Base-by-base conservation (phyloP, 2,888 invertebrate genomes). In the Drosophila multiciliata region DNA sequence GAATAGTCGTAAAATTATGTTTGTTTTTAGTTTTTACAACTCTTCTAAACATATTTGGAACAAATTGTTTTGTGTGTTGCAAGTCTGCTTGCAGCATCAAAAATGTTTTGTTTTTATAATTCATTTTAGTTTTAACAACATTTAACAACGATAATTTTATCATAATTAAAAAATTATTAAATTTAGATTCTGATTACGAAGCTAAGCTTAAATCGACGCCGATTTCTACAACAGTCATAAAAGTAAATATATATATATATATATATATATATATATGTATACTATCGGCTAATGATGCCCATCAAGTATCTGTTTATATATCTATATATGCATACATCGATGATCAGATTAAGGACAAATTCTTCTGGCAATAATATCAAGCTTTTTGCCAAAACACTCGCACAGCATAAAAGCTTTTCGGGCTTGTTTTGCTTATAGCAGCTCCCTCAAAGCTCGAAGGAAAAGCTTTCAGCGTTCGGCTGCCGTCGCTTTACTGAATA, bases 401-500 rank as follows among this genome's bases (percentile, higher is more conserved):
- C 26, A 38, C 26, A 29, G 2, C 12, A 5, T 2, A 32, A 40
- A 29, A 63, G 58, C 63, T 70, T 70, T 54, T 23, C 15, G 15
- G 9, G 12, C 32, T 6, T 6, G 23, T 4, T 6, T 4, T 6
- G 9, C 23, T 61, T 55, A 54, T 61, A 17, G 60, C 60, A 61
- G 54, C 60, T 70, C 20, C 17, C 12, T 15, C 9, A 12, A 33
- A 78, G 75, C 75, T 38, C 26, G 17, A 11, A 12, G 2, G 26
- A 15, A 36, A 42, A 65, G 73, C 66, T 73, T 65, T 1, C 5
- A 65, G 73, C 66, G 72, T 65, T 1, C 5, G 59, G 50, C 57
- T 58, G 26, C 7, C 8, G 35, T 20, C 17, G 38, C 26, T 26
- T 26, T 26, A 17, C 23, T 23, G 58, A 0, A n/a, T 1, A 17